Conservation (phyloP, 2,888 invertebrate genomes). For the Colletes collaris region DNA sequence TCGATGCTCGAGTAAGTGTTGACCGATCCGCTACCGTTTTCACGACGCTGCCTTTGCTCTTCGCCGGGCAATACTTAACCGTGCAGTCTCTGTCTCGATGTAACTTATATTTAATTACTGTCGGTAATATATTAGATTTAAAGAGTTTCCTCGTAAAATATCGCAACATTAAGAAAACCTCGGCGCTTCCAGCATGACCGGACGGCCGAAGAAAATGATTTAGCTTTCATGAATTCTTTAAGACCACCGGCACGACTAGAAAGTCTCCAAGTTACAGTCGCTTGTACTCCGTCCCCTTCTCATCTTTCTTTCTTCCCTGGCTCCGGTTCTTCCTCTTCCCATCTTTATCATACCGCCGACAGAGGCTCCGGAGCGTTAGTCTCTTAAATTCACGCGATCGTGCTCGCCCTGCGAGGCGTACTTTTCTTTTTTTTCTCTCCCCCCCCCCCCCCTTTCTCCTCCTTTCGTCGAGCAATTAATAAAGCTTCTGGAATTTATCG, state of each 20-base stretch:
- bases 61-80: constrained; percentile 67
- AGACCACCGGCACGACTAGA: constrained; percentile 62
- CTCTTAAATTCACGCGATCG: constrained; percentile 64
- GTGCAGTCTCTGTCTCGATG: constrained; percentile 58
- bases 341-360: constrained; percentile 48
- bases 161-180: constrained; percentile 80
- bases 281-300: constrained; percentile 48
- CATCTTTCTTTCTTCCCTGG: constrained; percentile 10
- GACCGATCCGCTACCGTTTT: constrained; percentile 45
- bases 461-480: constrained; percentile 62
- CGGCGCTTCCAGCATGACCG: constrained; percentile 62
- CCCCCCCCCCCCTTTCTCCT: neutral
- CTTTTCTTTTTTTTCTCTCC: constrained; percentile 12
- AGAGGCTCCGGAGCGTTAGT: constrained; percentile 50
- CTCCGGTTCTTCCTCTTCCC: constrained; percentile 20
- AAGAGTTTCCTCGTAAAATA: constrained; percentile 81
- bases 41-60: neutral
- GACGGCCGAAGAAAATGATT: constrained; percentile 75
- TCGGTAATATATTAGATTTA: constrained; percentile 81
- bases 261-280: constrained; percentile 60
- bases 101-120: constrained; percentile 81
- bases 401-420: constrained; percentile 29
- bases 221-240: constrained; percentile 78
- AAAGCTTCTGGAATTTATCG: constrained; percentile 41
- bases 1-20: constrained; percentile 56